Evolutionary conservation across 2,113 vertebrate genomes (phyloP).

Genomic region (Equus przewalskii): DNA sequence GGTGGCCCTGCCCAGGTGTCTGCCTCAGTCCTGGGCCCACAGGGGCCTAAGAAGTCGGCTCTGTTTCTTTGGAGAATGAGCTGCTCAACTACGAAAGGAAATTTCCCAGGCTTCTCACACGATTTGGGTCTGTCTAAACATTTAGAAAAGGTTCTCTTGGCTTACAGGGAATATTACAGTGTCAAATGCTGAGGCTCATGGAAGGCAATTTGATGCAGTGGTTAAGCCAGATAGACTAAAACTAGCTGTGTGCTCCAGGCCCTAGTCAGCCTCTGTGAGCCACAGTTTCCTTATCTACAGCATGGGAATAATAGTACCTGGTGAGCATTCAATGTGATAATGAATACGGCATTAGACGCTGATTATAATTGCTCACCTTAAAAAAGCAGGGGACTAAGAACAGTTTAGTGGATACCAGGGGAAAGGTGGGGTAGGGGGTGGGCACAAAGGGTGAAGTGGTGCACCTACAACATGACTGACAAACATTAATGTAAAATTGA

Average conservation of each 20-base stretch:
- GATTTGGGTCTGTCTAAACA: not conserved
- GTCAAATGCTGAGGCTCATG: not conserved
- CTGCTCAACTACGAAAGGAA: not conserved
- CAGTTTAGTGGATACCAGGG: too few relatives aligned
- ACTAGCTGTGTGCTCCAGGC: not conserved
- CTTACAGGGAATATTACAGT: not conserved
- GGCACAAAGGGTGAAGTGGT: too few relatives aligned
- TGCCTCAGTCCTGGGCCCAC: not conserved
- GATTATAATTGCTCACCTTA: not conserved
- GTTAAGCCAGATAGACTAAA: not conserved
- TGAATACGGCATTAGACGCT: not conserved
- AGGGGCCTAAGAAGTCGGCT: not conserved
- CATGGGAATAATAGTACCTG: not conserved
- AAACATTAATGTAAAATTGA: too few relatives aligned
- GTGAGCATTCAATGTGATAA: not conserved
- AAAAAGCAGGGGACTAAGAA: not conserved
- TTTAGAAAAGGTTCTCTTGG: not conserved
- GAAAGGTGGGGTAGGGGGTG: too few relatives aligned
- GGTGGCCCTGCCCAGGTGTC: not conserved
- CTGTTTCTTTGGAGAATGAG: constrained; percentile 7
- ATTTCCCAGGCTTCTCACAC: not conserved
- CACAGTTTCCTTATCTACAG: not conserved
- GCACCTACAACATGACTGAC: too few relatives aligned
- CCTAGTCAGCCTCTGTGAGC: not conserved
- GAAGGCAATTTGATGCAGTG: not conserved